Evolutionary conservation across 2,888 invertebrate genomes (phyloP).

Genomic region (Acleris literana): DNA sequence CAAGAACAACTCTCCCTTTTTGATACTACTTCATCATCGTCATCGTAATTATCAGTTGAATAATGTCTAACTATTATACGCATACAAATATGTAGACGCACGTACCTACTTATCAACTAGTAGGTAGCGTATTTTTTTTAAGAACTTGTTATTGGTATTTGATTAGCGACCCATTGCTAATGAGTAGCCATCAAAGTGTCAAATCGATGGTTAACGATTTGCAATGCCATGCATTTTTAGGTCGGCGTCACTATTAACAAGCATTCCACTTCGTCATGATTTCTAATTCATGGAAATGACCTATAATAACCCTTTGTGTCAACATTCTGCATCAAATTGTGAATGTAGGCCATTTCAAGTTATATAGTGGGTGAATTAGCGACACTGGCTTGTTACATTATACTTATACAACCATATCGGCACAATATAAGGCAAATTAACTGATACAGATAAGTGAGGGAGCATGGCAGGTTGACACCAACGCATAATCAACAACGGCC

Average conservation of each 20-base stretch:
- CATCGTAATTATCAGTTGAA: too few relatives aligned
- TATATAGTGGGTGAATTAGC: neutral
- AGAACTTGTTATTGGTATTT: neutral
- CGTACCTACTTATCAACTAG: too few relatives aligned
- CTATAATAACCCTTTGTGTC: slow-evolving; percentile 25
- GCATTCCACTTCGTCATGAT: slow-evolving; percentile 48
- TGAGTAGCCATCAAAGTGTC: slow-evolving; percentile 19
- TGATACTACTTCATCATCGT: too few relatives aligned
- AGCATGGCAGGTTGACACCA: slow-evolving; percentile 12
- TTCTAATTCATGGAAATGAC: slow-evolving; percentile 53
- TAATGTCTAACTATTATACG: too few relatives aligned
- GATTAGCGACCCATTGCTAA: slow-evolving; percentile 11
- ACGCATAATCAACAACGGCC: slow-evolving; percentile 26
- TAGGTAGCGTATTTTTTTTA: too few relatives aligned
- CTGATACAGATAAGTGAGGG: slow-evolving; percentile 21
- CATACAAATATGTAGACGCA: too few relatives aligned
- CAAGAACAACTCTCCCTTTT: too few relatives aligned
- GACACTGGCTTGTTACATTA: slow-evolving; percentile 14
- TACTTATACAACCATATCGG: slow-evolving; percentile 26
- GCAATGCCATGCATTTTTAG: slow-evolving; percentile 41
- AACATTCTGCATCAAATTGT: slow-evolving; percentile 19
- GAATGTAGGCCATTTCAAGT: slow-evolving; percentile 10
- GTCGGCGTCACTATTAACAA: slow-evolving; percentile 39
- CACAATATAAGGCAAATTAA: slow-evolving; percentile 20
- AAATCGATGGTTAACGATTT: slow-evolving; percentile 30